These are phyloP conservation scores for Hypsopygia costalis DNA, from an alignment of 2,888 invertebrate species.

Conservation along the genomic window DNA sequence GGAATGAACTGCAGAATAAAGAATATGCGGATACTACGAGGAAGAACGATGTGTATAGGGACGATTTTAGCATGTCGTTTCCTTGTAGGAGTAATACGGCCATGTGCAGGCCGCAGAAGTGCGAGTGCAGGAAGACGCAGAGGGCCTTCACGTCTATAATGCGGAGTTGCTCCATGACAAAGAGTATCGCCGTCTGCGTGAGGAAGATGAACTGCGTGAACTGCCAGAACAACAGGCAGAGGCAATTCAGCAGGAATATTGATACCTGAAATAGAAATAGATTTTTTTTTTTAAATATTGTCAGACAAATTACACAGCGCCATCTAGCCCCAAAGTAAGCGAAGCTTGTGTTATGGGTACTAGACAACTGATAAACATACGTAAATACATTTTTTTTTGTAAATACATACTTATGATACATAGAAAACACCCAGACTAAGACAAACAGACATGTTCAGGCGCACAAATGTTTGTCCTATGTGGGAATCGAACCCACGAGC, in stretches of 20 bases:
- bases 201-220: constrained; percentile 91
- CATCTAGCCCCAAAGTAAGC: too few species aligned
- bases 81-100: constrained; percentile 62
- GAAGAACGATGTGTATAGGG: constrained; percentile 70
- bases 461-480: too few species aligned
- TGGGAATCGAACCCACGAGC: too few species aligned
- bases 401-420: too few species aligned
- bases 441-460: too few species aligned
- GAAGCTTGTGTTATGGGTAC: too few species aligned
- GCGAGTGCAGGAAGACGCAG: constrained; percentile 57
- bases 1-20: constrained; percentile 51
- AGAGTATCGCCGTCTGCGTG: constrained; percentile 87
- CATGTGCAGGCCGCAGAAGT: constrained; percentile 64
- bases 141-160: constrained; percentile 66
- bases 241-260: constrained; percentile 55
- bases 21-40: constrained; percentile 53
- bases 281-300: too few species aligned
- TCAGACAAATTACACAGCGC: too few species aligned
- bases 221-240: constrained; percentile 85
- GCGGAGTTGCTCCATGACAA: constrained; percentile 83
- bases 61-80: constrained; percentile 71
- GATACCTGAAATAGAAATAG: constrained; percentile 56
- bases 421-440: too few species aligned
- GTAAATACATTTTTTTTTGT: too few species aligned
- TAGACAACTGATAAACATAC: too few species aligned